A percentile compares a stretch with the other conserved stretches of the same genome.
phyloP scores from a whole-genome alignment of 92 coral and sea anemone species.

The Phenganax marumi region DNA sequence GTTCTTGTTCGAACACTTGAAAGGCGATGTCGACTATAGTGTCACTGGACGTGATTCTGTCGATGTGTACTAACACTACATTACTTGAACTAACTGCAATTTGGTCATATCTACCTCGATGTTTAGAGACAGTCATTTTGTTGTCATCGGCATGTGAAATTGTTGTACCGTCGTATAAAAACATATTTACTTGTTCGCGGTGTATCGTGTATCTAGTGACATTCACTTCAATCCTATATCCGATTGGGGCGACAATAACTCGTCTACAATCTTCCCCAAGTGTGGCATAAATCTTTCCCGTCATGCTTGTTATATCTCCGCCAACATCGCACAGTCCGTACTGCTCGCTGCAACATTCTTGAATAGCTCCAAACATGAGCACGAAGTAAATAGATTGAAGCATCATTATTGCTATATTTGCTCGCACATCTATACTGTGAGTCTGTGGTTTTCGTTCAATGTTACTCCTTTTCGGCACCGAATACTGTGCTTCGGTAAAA shows the following conservation, averaged over 20 bases:
- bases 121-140: not conserved
- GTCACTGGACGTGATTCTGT: not conserved
- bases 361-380: not conserved
- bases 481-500: too few relatives aligned
- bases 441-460: too few relatives aligned
- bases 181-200: not conserved
- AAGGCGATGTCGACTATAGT: conserved; percentile 6
- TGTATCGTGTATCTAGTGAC: not conserved
- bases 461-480: too few relatives aligned
- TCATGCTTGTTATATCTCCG: conserved; percentile 6
- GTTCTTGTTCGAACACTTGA: conserved; percentile 7
- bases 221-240: conserved; percentile 29
- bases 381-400: not conserved
- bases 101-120: not conserved
- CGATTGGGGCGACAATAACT: conserved; percentile 20
- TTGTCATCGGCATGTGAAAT: not conserved
- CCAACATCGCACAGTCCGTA: conserved; percentile 36
- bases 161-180: conserved; percentile 16
- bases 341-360: not conserved
- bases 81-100: conserved; percentile 25
- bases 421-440: too few relatives aligned
- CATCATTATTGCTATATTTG: not conserved
- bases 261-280: conserved; percentile 12
- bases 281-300: not conserved
- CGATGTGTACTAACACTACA: conserved; percentile 15